Evolutionary conservation across 92 coral and sea anemone genomes (phyloP).

Genomic region (Porites evermanni): DNA sequence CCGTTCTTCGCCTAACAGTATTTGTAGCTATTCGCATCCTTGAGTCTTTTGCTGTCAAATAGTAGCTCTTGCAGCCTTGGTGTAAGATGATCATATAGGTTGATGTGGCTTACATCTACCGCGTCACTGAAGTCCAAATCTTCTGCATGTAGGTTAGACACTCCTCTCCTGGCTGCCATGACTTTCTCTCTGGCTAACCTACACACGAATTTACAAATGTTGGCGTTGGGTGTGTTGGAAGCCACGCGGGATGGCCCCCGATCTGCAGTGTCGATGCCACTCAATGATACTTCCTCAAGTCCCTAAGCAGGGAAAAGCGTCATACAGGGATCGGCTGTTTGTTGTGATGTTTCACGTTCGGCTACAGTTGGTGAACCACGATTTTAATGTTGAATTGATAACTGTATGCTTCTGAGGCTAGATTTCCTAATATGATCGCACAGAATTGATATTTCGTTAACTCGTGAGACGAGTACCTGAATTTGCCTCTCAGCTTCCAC

Average conservation of each 20-base stretch:
- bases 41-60: conserved; percentile 4
- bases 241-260: not conserved
- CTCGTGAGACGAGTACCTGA: conserved; percentile 10
- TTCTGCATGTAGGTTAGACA: not conserved
- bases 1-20: conserved; percentile 40
- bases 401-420: conserved; percentile 28
- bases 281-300: not conserved
- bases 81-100: conserved; percentile 30
- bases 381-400: conserved; percentile 30
- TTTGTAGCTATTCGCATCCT: not conserved
- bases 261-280: not conserved
- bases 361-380: conserved; percentile 28
- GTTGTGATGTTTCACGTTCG: conserved; percentile 35
- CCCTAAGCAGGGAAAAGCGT: not conserved
- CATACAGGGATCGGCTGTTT: conserved; percentile 41
- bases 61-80: conserved; percentile 16
- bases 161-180: conserved; percentile 19
- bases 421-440: conserved; percentile 16
- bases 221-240: conserved; percentile 17
- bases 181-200: conserved; percentile 36
- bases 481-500: conserved; percentile 1
- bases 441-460: not conserved
- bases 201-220: conserved; percentile 17
- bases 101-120: not conserved
- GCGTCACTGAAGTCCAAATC: conserved; percentile 11